Evolutionary conservation across 2,888 invertebrate species (phyloP).

Genomic region (Invenusta paracnida): DNA sequence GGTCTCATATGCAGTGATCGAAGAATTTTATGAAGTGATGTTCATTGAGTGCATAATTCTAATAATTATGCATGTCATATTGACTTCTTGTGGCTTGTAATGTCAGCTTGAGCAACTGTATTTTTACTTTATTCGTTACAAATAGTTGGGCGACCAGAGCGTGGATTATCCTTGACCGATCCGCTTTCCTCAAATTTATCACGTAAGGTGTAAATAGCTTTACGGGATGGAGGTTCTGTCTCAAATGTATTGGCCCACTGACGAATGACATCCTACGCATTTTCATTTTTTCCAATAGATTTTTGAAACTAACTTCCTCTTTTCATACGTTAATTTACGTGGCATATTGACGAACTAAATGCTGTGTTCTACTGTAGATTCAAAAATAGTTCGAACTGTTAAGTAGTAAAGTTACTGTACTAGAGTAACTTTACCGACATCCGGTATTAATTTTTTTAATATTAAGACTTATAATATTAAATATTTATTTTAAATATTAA

Average conservation of each 20-base stretch:
- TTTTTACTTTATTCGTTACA: background rate
- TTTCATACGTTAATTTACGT: slow-evolving; percentile 6
- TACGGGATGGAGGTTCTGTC: slow-evolving; percentile 15
- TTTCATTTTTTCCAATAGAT: background rate
- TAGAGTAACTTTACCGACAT: too few relatives aligned
- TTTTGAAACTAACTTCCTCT: background rate
- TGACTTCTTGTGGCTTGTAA: slow-evolving; percentile 12
- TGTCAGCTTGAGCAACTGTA: background rate
- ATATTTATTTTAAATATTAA: too few relatives aligned
- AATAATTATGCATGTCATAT: background rate
- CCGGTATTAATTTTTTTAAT: too few relatives aligned
- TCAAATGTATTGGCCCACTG: slow-evolving; percentile 21
- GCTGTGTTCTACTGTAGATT: slow-evolving; percentile 4
- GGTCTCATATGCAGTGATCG: background rate
- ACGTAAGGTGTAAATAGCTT: slow-evolving; percentile 19
- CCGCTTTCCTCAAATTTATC: slow-evolving; percentile 18
- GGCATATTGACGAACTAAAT: slow-evolving; percentile 13
- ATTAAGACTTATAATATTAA: too few relatives aligned
- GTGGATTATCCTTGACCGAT: slow-evolving; percentile 17
- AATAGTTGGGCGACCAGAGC: slow-evolving; percentile 12
- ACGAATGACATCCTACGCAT: background rate
- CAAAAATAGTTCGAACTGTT: background rate
- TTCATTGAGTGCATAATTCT: background rate
- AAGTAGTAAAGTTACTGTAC: too few relatives aligned
- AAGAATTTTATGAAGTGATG: background rate